These are phyloP conservation scores for Cactoblastis cactorum DNA, from an alignment of 2,888 invertebrate genomes.

Conservation along the genomic window DNA sequence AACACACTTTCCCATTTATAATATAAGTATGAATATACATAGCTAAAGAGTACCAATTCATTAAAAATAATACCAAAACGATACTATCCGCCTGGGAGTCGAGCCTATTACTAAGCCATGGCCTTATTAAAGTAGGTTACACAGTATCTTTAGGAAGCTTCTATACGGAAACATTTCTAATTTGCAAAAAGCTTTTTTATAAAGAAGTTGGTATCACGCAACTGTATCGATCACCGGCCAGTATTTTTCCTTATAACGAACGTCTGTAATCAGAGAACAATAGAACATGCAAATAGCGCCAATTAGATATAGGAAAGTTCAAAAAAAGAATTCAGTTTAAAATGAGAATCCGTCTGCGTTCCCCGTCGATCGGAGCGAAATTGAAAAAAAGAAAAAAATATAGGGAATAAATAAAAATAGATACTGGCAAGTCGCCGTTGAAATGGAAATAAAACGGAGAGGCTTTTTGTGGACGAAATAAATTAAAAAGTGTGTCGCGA, in stretches of 20 bases:
- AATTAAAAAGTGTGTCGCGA: constrained; percentile 77
- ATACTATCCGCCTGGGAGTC: constrained; percentile 6
- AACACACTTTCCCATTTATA: too few species aligned
- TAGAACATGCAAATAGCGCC: constrained; percentile 67
- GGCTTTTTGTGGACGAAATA: constrained; percentile 77
- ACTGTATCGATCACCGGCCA: constrained; percentile 52
- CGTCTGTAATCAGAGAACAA: constrained; percentile 52
- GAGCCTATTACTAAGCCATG: not conserved
- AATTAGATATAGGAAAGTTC: constrained; percentile 73
- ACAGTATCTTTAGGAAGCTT: constrained; percentile 23
- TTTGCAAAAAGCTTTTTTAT: constrained; percentile 61
- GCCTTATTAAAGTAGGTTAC: constrained; percentile 11
- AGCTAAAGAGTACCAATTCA: not conserved
- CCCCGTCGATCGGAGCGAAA: constrained; percentile 73
- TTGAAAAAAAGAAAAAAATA: constrained; percentile 69
- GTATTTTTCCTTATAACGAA: constrained; percentile 48
- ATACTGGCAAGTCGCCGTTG: constrained; percentile 78
- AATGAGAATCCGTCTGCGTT: constrained; percentile 74
- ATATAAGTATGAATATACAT: not conserved
- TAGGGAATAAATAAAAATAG: constrained; percentile 78
- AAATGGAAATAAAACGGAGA: constrained; percentile 77
- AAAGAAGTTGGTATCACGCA: constrained; percentile 56
- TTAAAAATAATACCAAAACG: not conserved
- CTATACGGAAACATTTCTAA: constrained; percentile 42
- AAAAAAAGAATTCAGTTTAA: constrained; percentile 73